These are phyloP conservation scores for Andrena praecox DNA, from an alignment of 2,888 invertebrate genomes.

Conservation along the genomic window DNA sequence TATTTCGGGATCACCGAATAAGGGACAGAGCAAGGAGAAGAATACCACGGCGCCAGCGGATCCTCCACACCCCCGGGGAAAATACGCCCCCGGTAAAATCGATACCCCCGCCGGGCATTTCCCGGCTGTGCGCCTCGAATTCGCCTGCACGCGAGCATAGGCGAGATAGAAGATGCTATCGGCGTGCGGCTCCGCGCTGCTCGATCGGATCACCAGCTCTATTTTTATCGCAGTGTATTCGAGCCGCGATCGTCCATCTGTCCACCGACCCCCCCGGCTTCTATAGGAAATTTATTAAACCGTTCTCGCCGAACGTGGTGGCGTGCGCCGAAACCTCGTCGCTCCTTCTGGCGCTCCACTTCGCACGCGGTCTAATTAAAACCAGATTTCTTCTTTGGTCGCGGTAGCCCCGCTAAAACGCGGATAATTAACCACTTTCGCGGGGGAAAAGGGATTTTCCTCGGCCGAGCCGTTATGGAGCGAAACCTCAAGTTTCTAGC, in stretches of 20 bases:
- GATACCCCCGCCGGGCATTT: slow-evolving; percentile 52
- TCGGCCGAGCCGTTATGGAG: slow-evolving; percentile 40
- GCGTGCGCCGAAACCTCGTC: slow-evolving; percentile 25
- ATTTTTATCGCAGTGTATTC: slow-evolving; percentile 34
- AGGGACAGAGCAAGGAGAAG: background rate
- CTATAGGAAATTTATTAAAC: background rate
- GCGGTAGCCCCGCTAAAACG: background rate
- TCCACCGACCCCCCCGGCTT: background rate
- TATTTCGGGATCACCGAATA: background rate
- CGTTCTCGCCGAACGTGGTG: slow-evolving; percentile 1
- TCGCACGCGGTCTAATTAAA: slow-evolving; percentile 38
- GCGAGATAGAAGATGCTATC: slow-evolving; percentile 47
- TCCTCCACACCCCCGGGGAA: background rate
- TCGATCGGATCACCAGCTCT: slow-evolving; percentile 11
- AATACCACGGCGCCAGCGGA: background rate
- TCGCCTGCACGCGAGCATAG: slow-evolving; percentile 28
- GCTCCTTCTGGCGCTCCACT: slow-evolving; percentile 31
- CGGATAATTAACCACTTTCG: slow-evolving; percentile 54
- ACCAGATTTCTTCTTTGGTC: slow-evolving; percentile 52
- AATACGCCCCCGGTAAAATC: slow-evolving; percentile 58
- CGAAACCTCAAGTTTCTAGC: slow-evolving; percentile 58
- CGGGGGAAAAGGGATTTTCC: slow-evolving; percentile 52
- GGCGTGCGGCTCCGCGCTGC: background rate
- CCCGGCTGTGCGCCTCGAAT: slow-evolving; percentile 36
- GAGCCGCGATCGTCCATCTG: background rate